These are phyloP conservation scores for Drosophila ezoana DNA, from an alignment of 2,888 invertebrate genomes.

Conservation along the genomic window DNA sequence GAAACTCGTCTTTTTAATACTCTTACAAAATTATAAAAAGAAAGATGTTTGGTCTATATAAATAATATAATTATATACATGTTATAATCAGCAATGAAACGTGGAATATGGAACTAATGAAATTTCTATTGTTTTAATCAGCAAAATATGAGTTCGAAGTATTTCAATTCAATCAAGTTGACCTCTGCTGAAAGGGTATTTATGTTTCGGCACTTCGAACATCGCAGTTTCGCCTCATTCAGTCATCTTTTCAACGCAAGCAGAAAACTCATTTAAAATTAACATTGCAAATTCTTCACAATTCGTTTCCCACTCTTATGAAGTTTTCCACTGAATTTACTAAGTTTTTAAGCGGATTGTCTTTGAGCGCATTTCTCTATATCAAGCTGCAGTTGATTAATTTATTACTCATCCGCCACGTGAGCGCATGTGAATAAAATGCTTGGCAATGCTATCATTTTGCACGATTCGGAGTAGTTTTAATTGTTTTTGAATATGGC, in stretches of 20 bases:
- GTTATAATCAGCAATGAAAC: too few relatives aligned
- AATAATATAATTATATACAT: too few relatives aligned
- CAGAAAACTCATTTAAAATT: conserved; percentile 54
- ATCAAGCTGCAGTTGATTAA: conserved; percentile 29
- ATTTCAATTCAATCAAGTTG: too few relatives aligned
- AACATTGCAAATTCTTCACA: conserved; percentile 46
- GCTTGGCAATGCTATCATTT: neutral
- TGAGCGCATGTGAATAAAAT: conserved; percentile 1
- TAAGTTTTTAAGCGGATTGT: conserved; percentile 7
- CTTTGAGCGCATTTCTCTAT: conserved; percentile 1
- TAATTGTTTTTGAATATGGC: conserved; percentile 67
- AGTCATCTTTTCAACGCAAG: conserved; percentile 9
- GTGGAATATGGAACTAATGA: too few relatives aligned
- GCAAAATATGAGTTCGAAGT: too few relatives aligned
- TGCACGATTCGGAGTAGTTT: conserved; percentile 15
- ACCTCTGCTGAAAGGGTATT: neutral
- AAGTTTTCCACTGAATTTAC: conserved; percentile 16
- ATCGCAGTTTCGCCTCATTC: neutral
- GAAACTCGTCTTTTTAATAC: neutral
- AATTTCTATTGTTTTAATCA: too few relatives aligned
- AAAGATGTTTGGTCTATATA: too few relatives aligned
- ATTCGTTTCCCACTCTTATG: neutral
- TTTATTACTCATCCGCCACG: conserved; percentile 42
- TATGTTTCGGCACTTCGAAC: neutral
- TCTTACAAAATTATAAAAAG: neutral